Evolutionary conservation across 2,797 vertebrate genomes (phyloP).

Genomic region (Bothrops alternatus): DNA sequence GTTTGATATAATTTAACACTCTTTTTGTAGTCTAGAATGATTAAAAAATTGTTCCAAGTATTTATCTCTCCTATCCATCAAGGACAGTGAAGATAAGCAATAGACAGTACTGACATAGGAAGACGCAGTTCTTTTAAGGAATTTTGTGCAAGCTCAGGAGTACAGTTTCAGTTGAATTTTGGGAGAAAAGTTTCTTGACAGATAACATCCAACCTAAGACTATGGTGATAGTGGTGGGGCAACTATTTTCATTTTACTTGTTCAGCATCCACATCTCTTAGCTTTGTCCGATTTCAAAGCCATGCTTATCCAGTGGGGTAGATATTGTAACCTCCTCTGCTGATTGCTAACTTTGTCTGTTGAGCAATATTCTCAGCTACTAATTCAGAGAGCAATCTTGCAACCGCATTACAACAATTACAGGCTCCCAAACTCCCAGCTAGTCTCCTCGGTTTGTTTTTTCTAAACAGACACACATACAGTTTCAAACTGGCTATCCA

Average conservation of each 20-base stretch:
- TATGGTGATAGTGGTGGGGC: not conserved
- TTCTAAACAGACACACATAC: not conserved
- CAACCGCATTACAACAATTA: not conserved
- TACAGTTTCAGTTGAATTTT: not conserved
- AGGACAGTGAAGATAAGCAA: not conserved
- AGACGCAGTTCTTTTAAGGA: not conserved
- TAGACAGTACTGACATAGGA: not conserved
- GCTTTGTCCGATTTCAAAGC: not conserved
- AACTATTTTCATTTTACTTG: not conserved
- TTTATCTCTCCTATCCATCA: not conserved
- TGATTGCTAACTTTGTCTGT: not conserved
- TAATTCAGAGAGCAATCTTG: not conserved
- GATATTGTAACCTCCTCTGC: not conserved
- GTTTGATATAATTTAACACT: not conserved
- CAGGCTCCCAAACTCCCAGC: not conserved
- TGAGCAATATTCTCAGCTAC: not conserved
- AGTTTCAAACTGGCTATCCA: no score
- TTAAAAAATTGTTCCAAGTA: not conserved
- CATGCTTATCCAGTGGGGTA: not conserved
- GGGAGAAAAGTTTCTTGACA: not conserved
- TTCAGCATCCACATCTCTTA: not conserved
- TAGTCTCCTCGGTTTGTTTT: not conserved
- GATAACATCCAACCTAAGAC: not conserved
- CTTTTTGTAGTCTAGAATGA: not conserved
- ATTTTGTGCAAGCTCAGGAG: not conserved